A percentile compares a stretch with the other conserved stretches of the same genome.
Conservation (phyloP, 2,797 vertebrate genomes). For the Eidolon dupreanum region DNA sequence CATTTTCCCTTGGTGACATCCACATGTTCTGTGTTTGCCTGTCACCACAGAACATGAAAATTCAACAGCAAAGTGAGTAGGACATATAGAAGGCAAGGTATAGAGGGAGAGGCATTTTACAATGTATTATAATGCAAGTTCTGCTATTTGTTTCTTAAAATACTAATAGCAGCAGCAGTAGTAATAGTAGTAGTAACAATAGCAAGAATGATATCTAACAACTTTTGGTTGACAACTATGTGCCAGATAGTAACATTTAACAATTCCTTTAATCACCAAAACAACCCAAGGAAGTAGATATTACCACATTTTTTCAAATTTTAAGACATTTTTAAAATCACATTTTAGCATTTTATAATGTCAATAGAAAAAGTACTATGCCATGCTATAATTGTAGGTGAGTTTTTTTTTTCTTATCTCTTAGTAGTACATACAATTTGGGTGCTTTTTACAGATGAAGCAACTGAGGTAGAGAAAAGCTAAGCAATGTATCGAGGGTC, state of each 20-base stretch:
- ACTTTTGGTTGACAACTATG: neutral
- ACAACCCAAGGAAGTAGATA: neutral
- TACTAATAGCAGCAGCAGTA: neutral
- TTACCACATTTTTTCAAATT: neutral
- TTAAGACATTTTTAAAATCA: conserved; percentile 1
- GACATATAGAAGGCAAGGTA: neutral
- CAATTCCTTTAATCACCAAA: neutral
- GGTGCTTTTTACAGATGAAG: neutral
- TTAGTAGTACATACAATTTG: neutral
- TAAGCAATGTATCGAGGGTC: neutral
- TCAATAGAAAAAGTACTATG: neutral
- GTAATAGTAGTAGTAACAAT: neutral
- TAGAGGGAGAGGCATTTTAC: neutral
- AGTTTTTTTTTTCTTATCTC: neutral
- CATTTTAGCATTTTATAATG: neutral
- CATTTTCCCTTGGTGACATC: neutral
- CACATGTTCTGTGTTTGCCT: neutral
- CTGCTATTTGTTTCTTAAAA: neutral
- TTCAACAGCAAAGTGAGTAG: neutral
- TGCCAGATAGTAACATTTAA: neutral
- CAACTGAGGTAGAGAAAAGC: neutral
- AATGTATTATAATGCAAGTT: neutral
- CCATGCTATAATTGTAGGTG: neutral
- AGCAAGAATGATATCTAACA: neutral
- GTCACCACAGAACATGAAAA: neutral